phyloP scores from a whole-genome alignment of 2,888 invertebrate genomes.

The Kuschelorhynchus macadamiae region DNA sequence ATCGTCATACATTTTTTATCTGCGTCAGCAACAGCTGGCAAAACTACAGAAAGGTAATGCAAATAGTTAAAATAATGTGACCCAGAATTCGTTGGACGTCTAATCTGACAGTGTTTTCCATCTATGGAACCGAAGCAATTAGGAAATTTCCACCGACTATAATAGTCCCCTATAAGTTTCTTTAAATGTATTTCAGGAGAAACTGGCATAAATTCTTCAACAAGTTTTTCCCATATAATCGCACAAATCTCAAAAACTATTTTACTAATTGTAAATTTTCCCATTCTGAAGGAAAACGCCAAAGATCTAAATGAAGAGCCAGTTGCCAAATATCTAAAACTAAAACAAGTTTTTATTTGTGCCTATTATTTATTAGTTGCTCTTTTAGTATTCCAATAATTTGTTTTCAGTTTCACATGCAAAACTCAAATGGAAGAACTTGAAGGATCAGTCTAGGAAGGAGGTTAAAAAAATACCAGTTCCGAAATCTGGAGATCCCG shows the following conservation, averaged over 20 bases:
- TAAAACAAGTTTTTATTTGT: background rate
- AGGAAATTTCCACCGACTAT: constrained; percentile 45
- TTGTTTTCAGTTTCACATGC: constrained; percentile 2
- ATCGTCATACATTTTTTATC: background rate
- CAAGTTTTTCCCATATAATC: constrained; percentile 39
- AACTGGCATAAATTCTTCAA: constrained; percentile 40
- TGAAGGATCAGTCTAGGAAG: constrained; percentile 5
- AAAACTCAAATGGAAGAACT: constrained; percentile 15
- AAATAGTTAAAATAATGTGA: constrained; percentile 10
- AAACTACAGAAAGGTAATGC: background rate
- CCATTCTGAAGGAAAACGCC: constrained; percentile 32
- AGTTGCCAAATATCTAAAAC: constrained; percentile 33
- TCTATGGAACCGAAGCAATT: constrained; percentile 39
- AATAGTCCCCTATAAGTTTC: constrained; percentile 28
- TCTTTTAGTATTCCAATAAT: background rate
- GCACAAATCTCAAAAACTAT: constrained; percentile 30
- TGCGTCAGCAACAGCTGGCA: background rate
- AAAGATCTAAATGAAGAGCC: constrained; percentile 31
- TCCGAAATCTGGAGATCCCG: too few species aligned
- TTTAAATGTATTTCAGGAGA: constrained; percentile 26
- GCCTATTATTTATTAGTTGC: background rate
- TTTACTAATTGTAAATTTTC: constrained; percentile 32
- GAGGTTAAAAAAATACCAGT: too few species aligned
- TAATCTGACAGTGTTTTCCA: constrained; percentile 9
- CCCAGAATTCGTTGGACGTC: background rate